phyloP scores from a whole-genome alignment of 2,797 vertebrate genomes.

The Accipiter fasciatus region DNA sequence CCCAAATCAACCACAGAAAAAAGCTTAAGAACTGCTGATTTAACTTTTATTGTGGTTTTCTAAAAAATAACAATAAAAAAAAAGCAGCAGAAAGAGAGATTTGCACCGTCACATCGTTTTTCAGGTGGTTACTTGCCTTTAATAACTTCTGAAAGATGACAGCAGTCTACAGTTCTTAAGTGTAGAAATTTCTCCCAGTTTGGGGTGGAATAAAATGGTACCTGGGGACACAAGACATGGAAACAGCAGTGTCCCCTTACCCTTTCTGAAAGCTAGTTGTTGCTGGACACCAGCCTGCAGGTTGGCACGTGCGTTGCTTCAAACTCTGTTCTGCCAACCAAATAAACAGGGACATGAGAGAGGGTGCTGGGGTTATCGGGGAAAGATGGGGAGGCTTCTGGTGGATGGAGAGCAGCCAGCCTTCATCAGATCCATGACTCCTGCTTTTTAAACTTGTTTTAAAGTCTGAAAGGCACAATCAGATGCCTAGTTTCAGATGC shows the following conservation, averaged over 20 bases:
- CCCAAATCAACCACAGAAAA: background rate
- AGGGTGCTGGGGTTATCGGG: background rate
- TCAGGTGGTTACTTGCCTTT: background rate
- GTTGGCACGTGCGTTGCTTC: background rate
- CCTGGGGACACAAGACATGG: background rate
- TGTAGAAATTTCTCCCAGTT: background rate
- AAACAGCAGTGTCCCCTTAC: background rate
- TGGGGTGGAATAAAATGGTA: background rate
- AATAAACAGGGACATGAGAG: background rate
- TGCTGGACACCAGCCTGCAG: background rate
- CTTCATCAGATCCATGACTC: fast-evolving
- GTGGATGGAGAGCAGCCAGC: background rate
- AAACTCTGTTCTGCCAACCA: background rate
- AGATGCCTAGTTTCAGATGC: background rate
- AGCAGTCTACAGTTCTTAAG: background rate
- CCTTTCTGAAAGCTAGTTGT: background rate
- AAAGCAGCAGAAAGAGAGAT: background rate
- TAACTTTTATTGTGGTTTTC: background rate
- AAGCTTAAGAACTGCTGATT: background rate
- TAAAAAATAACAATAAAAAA: background rate
- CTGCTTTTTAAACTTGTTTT: background rate
- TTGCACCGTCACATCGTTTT: background rate
- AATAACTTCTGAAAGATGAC: background rate
- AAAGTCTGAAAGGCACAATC: background rate
- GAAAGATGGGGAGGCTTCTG: background rate